A percentile compares a stretch with the other conserved stretches of the same genome.
Evolutionary conservation across 1,140 invertebrate genomes (phyloP).

Genomic region (Aleiodes sp.): DNA sequence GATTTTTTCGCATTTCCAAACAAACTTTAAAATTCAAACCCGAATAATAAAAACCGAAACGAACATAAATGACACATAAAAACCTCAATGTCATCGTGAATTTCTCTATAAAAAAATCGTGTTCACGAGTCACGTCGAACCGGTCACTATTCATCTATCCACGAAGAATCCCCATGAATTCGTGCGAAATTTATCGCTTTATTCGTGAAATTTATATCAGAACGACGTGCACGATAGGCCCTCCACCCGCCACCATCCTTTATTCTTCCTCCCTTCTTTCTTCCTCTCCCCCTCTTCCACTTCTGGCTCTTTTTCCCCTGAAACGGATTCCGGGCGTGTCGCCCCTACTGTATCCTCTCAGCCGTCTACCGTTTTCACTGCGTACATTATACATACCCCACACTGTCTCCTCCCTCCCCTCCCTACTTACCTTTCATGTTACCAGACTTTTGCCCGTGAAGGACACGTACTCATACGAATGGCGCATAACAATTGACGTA

Average conservation of each 20-base stretch:
- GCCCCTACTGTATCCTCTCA: neutral
- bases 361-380: neutral
- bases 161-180: constrained; percentile 33
- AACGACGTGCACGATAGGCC: constrained; percentile 24
- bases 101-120: constrained; percentile 25
- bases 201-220: constrained; percentile 36
- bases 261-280: constrained; percentile 17
- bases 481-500: constrained; percentile 1
- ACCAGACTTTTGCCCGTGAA: constrained; percentile 12
- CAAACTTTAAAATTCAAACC: no score
- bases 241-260: neutral
- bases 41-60: no score
- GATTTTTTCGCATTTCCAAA: no score
- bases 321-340: constrained; percentile 27
- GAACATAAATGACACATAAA: no score
- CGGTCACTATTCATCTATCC: constrained; percentile 37
- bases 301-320: neutral
- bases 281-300: neutral
- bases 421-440: neutral
- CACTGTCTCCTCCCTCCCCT: neutral
- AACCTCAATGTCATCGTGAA: no score
- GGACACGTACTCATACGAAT: constrained; percentile 6
- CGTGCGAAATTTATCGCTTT: constrained; percentile 37
- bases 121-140: constrained; percentile 33
- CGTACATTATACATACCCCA: constrained; percentile 1